These are phyloP conservation scores for Antheraea mylitta DNA, from an alignment of 1,140 invertebrate species.

Conservation along the genomic window DNA sequence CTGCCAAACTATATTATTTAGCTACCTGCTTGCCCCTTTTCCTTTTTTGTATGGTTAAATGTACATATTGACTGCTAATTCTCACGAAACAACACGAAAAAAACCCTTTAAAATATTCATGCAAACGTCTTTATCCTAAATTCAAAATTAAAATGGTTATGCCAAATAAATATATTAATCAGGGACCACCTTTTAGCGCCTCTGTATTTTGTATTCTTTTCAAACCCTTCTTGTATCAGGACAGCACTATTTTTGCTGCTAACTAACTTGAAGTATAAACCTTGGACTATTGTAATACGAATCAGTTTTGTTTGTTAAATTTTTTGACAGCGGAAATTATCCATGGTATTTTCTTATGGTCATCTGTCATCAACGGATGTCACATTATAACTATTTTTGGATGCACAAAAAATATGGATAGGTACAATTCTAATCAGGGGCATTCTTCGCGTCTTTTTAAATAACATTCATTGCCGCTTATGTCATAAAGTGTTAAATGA, in stretches of 20 bases:
- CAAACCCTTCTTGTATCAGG: slow-evolving; percentile 35
- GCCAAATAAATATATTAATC: slow-evolving; percentile 41
- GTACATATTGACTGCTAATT: slow-evolving; percentile 29
- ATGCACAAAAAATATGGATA: slow-evolving; percentile 43
- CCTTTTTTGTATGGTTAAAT: slow-evolving; percentile 7
- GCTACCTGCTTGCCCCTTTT: slow-evolving; percentile 5
- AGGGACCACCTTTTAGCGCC: slow-evolving; percentile 65
- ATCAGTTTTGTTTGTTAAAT: not conserved
- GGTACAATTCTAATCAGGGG: slow-evolving; percentile 43
- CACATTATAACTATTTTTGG: slow-evolving; percentile 57
- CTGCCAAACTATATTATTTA: too few relatives aligned
- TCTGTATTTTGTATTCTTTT: slow-evolving; percentile 57
- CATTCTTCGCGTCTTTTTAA: not conserved
- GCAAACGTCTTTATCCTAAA: slow-evolving; percentile 43
- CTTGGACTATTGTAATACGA: not conserved
- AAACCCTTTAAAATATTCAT: slow-evolving; percentile 11
- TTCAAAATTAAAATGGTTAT: slow-evolving; percentile 22
- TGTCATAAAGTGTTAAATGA: not conserved
- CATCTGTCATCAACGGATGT: slow-evolving; percentile 71
- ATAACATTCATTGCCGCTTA: slow-evolving; percentile 8
- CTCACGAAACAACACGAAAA: slow-evolving; percentile 31
- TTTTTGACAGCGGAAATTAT: not conserved
- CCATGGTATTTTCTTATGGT: slow-evolving; percentile 22
- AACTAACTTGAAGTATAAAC: not conserved
- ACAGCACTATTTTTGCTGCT: slow-evolving; percentile 28